Evolutionary conservation across 2,888 invertebrate species (phyloP).

Genomic region (Sesia bembeciformis): DNA sequence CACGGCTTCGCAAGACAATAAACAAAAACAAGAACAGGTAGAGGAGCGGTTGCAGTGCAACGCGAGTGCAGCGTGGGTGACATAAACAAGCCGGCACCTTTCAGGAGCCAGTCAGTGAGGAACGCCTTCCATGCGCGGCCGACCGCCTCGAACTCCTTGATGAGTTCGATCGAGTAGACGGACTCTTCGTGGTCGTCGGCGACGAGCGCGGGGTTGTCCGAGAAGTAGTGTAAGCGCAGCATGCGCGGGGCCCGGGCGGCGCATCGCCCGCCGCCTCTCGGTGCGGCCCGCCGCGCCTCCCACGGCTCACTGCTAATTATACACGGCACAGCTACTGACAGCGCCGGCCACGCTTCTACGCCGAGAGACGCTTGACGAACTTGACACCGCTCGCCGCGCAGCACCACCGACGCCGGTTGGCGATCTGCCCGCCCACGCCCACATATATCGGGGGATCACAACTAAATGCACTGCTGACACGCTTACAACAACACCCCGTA

Average conservation of each 20-base stretch:
- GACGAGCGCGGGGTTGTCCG: conserved; percentile 84
- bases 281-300: conserved; percentile 69
- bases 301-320: conserved; percentile 71
- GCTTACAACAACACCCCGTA: neutral
- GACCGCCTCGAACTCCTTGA: conserved; percentile 89
- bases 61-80: conserved; percentile 13
- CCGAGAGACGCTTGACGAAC: conserved; percentile 18
- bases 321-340: conserved; percentile 31
- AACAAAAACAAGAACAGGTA: neutral
- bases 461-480: neutral
- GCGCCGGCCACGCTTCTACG: conserved; percentile 12
- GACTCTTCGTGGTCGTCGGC: conserved; percentile 73
- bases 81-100: conserved; percentile 49
- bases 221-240: conserved; percentile 89
- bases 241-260: conserved; percentile 74
- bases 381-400: conserved; percentile 25
- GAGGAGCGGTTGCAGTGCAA: neutral
- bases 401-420: conserved; percentile 32
- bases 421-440: conserved; percentile 11
- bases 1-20: neutral
- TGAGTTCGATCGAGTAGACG: conserved; percentile 87
- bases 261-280: conserved; percentile 56
- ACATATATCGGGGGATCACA: conserved; percentile 22
- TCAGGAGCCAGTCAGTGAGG: conserved; percentile 79
- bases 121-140: conserved; percentile 85